Percentiles rank a stretch among this genome's conserved stretches.
phyloP scores from a whole-genome alignment of 37 sponge, comb jelly and placozoan genomes.

The Lycopodina hypogea region DNA sequence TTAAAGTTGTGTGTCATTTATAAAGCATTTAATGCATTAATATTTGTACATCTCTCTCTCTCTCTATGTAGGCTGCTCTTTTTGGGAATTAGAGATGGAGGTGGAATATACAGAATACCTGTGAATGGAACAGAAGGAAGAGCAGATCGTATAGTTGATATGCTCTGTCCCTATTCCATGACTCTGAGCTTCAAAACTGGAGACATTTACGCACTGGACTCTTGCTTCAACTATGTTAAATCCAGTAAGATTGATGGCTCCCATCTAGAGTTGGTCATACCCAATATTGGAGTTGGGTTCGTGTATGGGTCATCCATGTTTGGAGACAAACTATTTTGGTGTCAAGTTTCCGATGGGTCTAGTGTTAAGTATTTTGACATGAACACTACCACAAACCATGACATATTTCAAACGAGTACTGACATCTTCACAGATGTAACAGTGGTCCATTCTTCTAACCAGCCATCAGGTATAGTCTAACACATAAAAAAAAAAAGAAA shows the following conservation, averaged over 20 bases:
- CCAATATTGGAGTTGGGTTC: not conserved
- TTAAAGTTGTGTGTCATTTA: too few species aligned
- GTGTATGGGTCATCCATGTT: not conserved
- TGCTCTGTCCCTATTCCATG: not conserved
- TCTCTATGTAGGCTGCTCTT: not conserved
- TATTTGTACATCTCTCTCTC: too few species aligned
- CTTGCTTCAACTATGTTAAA: not conserved
- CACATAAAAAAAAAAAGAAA: too few species aligned
- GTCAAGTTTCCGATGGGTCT: not conserved
- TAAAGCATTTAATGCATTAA: too few species aligned
- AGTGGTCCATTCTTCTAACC: conserved; percentile 12
- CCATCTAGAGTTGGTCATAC: not conserved
- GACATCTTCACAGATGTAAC: not conserved
- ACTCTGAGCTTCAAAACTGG: not conserved
- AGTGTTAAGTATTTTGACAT: not conserved
- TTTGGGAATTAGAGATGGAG: not conserved
- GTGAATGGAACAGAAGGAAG: not conserved
- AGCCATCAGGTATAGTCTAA: conserved; percentile 24
- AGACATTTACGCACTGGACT: not conserved
- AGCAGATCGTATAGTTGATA: not conserved
- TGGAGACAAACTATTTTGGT: conserved; percentile 1
- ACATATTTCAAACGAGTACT: not conserved
- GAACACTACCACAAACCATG: not conserved
- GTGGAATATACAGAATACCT: conserved; percentile 1
- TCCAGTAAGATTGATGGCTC: conserved; percentile 9